A percentile compares a stretch with the other conserved stretches of the same genome.
Conservation (phyloP, 2,888 invertebrate genomes). For the Netelia inedita region DNA sequence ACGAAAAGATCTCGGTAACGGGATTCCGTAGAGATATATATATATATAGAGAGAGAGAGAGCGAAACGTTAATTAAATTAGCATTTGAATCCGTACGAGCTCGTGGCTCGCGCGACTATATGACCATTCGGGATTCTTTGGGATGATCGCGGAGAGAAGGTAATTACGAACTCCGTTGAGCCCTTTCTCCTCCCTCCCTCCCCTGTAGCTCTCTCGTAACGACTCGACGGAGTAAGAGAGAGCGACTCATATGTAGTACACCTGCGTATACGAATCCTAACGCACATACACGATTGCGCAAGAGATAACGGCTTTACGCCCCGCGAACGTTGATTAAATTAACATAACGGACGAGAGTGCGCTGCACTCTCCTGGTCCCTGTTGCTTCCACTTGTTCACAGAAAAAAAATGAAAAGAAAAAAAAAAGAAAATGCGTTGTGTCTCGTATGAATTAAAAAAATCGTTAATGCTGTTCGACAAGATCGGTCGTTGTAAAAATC, state of each 20-base stretch:
- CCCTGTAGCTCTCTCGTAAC: constrained; percentile 9
- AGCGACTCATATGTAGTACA: constrained; percentile 42
- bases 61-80: constrained; percentile 76
- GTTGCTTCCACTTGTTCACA: not conserved
- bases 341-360: constrained; percentile 54
- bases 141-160: constrained; percentile 48
- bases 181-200: constrained; percentile 10
- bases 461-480: not conserved
- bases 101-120: not conserved
- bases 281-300: constrained; percentile 50
- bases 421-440: not conserved
- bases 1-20: constrained; percentile 60
- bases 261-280: constrained; percentile 51
- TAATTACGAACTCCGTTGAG: constrained; percentile 51
- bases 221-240: not conserved
- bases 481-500: constrained; percentile 4
- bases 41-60: constrained; percentile 18
- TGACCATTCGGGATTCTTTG: constrained; percentile 58
- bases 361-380: not conserved
- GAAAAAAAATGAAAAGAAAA: not conserved
- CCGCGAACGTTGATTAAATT: constrained; percentile 63
- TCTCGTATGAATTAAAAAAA: not conserved
- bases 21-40: constrained; percentile 43
- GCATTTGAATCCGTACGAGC: constrained; percentile 61
- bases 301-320: constrained; percentile 51